Conservation (phyloP, 2,113 vertebrate genomes). For the Corythoichthys haematopterus region DNA sequence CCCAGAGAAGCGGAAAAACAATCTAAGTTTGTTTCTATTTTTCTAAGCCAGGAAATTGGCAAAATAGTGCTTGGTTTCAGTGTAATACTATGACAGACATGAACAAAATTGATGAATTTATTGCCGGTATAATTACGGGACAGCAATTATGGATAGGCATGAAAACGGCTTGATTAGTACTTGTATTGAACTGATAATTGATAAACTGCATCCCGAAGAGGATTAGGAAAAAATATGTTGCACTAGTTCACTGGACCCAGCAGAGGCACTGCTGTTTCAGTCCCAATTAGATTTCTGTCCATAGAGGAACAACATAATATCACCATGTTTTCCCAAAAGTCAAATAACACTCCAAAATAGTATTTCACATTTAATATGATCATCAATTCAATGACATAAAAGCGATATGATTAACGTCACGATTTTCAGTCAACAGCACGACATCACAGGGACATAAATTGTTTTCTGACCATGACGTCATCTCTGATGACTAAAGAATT, state of each 20-base stretch:
- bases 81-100: background rate
- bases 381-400: background rate
- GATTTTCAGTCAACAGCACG: background rate
- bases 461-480: background rate
- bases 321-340: background rate
- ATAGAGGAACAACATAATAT: background rate
- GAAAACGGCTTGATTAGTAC: background rate
- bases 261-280: background rate
- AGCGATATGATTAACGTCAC: background rate
- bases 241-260: background rate
- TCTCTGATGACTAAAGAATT: background rate
- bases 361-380: background rate
- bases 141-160: background rate
- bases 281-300: background rate
- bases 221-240: background rate
- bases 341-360: background rate
- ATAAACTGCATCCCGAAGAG: background rate
- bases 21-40: slow-evolving; percentile 10
- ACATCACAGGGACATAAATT: background rate
- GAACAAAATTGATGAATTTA: background rate
- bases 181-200: background rate
- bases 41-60: slow-evolving; percentile 19
- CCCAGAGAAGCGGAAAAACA: slow-evolving; percentile 3
- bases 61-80: background rate
- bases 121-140: background rate